Base-by-base conservation (phyloP, 1,140 invertebrate genomes). In the Cepaea nemoralis region DNA sequence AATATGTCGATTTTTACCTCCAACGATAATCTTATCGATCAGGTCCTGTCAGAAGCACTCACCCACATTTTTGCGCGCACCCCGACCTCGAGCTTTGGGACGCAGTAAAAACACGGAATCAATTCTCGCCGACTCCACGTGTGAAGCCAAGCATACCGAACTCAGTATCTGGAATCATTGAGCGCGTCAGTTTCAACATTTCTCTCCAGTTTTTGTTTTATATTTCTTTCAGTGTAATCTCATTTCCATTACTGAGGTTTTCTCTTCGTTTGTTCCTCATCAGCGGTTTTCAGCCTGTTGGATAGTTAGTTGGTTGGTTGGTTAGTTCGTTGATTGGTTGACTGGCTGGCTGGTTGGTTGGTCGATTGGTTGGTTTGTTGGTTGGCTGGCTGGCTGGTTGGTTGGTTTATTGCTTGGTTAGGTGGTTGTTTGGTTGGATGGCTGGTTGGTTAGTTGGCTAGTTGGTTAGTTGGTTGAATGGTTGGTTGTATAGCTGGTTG, bases 1-100 rank as follows among this genome's bases (percentile, higher is more conserved):
- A 63, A 63, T 31, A 27, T 63, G 59, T 31, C n/a, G 59, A 63
- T 63, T 31, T 55, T 63, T 63, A 63, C 59, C 27, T 63, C 33
- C 59, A 63, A 31, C 33, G 59, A 63, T 63, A 63, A 63, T 31
- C 59, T 63, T 5, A 63, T 63, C 27, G 59, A 63, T 63, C n/a
- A 2, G 1, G n/a, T 5, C 22, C 59, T 63, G 59, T 63, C 59
- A 63, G 2, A 27, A 63, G 59, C 59, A 63, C 59, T 63, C 59
- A 63, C 27, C 59, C 27, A 63, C 59, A 31, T 63, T 63, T 63
- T 31, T 19, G 27, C 27, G n/a, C n/a, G 59, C 16, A 31, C n/a
- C 33, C 33, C 59, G n/a, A 63, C 59, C 59, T 31, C 1, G 59
- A 31, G 8, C 59, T 22, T 22, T 55, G 50, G 50, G 5, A 14